Percentiles rank a stretch among this genome's conserved stretches.
These are phyloP conservation scores for Cassiopea andromeda DNA, from an alignment of 30 jellyfish, hydroid and myxozoan genomes.

Conservation along the genomic window DNA sequence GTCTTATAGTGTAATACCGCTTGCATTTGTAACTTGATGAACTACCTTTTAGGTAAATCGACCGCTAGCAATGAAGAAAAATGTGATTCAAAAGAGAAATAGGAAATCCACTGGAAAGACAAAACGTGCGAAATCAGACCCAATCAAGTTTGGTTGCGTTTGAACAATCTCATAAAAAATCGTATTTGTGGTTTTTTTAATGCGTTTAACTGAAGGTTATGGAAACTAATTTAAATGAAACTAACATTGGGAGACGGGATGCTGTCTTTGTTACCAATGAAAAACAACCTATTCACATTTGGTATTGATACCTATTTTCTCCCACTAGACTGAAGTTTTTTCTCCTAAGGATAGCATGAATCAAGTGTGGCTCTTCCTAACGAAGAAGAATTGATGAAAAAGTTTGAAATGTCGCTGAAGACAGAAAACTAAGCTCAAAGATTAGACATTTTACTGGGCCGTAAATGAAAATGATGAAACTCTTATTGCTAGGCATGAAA, in stretches of 20 bases:
- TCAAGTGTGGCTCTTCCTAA: background rate
- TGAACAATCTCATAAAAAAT: background rate
- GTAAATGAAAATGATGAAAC: too few species aligned
- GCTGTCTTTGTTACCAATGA: background rate
- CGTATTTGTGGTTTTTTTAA: background rate
- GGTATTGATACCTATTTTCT: too few species aligned
- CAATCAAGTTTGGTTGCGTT: slow-evolving; percentile 70
- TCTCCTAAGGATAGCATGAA: too few species aligned
- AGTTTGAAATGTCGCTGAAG: background rate
- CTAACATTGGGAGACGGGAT: background rate
- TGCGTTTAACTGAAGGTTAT: background rate
- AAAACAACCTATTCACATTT: too few species aligned
- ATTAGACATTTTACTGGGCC: background rate
- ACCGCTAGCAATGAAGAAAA: slow-evolving; percentile 85
- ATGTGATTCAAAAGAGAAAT: slow-evolving; percentile 68
- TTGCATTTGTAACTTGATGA: background rate
- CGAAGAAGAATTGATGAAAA: background rate
- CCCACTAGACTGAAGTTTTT: too few species aligned
- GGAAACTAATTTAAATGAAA: background rate
- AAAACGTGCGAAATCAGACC: slow-evolving; percentile 59
- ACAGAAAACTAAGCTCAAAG: background rate
- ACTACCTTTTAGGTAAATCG: slow-evolving; percentile 52
- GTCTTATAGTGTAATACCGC: background rate
- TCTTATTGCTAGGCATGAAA: too few species aligned
- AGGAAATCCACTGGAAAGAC: slow-evolving; percentile 74